Conservation (phyloP, 2,113 vertebrate genomes). For the Cryptotis parvus region DNA sequence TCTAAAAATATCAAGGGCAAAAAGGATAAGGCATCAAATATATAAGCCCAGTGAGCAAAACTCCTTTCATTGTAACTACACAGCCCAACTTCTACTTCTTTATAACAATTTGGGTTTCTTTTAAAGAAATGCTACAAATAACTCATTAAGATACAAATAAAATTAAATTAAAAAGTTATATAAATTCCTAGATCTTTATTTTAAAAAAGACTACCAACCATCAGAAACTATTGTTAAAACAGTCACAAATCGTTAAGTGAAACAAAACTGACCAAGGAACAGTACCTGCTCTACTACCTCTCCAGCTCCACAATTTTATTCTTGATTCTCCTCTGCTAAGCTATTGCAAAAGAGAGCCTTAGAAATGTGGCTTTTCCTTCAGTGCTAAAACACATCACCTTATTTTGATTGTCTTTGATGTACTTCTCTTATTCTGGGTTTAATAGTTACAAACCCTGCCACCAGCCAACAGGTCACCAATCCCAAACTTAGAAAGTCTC, state of each 20-base stretch:
- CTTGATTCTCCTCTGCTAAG: slow-evolving; percentile 5
- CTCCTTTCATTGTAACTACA: slow-evolving; percentile 42
- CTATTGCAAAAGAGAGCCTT: not conserved
- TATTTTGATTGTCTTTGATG: slow-evolving; percentile 26
- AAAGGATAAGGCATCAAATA: slow-evolving; percentile 46
- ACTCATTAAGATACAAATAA: slow-evolving; percentile 52
- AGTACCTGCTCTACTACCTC: too few relatives aligned
- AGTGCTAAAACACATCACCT: not conserved
- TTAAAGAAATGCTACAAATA: slow-evolving; percentile 36
- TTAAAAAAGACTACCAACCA: slow-evolving; percentile 71
- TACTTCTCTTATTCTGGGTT: not conserved
- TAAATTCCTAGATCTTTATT: slow-evolving; percentile 70
- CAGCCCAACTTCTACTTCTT: slow-evolving; percentile 50
- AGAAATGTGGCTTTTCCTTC: slow-evolving; percentile 49
- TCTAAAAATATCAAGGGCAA: slow-evolving; percentile 84
- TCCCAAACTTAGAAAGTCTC: slow-evolving; percentile 22
- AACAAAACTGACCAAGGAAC: slow-evolving; percentile 36
- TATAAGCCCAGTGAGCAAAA: slow-evolving; percentile 61
- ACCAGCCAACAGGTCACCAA: not conserved
- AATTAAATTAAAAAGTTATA: slow-evolving; percentile 25
- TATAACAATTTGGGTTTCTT: slow-evolving; percentile 34
- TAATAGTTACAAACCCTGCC: slow-evolving; percentile 46
- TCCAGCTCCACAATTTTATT: not conserved
- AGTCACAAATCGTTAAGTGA: slow-evolving; percentile 34
- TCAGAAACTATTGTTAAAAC: slow-evolving; percentile 62